Evolutionary conservation across 2,797 vertebrate genomes (phyloP), one percentile per base, ranked within the genome.

Genomic region (Leptoclinus maculatus): DNA sequence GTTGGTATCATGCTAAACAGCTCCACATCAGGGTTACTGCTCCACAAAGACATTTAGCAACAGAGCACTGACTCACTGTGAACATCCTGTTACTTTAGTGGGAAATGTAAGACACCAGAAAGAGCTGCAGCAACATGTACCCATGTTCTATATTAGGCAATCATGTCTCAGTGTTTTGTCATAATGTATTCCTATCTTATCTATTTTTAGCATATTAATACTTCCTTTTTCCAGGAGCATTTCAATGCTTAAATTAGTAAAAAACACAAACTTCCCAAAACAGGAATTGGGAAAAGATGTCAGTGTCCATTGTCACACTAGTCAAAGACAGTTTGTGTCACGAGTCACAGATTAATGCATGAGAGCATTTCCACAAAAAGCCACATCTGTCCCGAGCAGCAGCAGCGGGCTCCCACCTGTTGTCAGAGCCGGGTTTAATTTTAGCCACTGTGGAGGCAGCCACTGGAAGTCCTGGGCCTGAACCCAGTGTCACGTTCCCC

Each of bases 401-500:
- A 81, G 43, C 17, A 66, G 57, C 66, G 66, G 64, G 65, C 51
- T 4, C 94, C 93, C 95, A 99, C 98, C 98, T 97, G 92, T 95
- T 94, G 85, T 95, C 94, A 84, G 80, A 70, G 16, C 56, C 83
- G 0, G 67, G 82, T 94, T 94, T 96, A 92, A 91, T 94, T 95
- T 95, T 97, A 89, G 96, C 97, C 81, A 97, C 94, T 25, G 98
- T 99, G n/a, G 98, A 99, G 78, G 97, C 97, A 66, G 98, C 98
- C 89, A 99, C 94, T 53, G 98, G 98, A 27, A 97, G 88, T 36
- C 98, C 98, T 16, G 96, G 96, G 74, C 95, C 96, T 71, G 98
- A 98, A 70, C 94, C 94, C 82, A 98, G 59, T 0, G 96, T 98
- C 78, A 97, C 89, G 79, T 98, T 97, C 80, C 94, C 96, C 68